Base-by-base conservation (phyloP, 2,113 vertebrate genomes). In the Struthidea cinerea region DNA sequence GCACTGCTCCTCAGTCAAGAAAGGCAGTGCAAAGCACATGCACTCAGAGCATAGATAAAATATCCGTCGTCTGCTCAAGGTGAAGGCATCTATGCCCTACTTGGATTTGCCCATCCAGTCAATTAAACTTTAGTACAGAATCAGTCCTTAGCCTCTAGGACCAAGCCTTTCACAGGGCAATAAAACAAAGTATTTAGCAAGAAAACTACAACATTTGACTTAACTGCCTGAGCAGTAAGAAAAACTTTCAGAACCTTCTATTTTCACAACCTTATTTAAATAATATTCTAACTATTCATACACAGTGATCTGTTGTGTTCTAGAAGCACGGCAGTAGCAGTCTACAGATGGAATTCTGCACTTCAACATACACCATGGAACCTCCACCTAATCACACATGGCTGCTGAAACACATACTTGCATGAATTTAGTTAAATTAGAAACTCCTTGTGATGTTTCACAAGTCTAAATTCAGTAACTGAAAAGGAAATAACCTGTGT, bases 1-100 rank as follows among this genome's bases (percentile, higher is more conserved):
- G 23, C 80, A 81, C 47, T 6, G 52, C 56, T 93, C 35, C 61
- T 63, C 77, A 18, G 76, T 42, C 71, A 46, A 56, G 32, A 47
- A 65, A 61, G 14, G 59, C 88, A 67, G 26, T 3, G 41, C 24
- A 64, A 52, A 80, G 61, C 78, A 61, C 28, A 5, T 0, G 1
- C 30, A 9, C 50, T 49, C 5, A 0, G 5, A 49, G 17, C 1
- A 8, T 3, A 26, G 24, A 26, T 7, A 68, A 6, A 68, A 49
- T 15, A 26, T 11, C 37, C 32, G 26, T 65, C 44, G 47, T 11
- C 46, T 50, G 30, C 28, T 39, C 28, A 33, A 63, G n/a, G 28
- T 21, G 32, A 50, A 64, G 70, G 63, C 50, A 56, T 28, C 41
- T 53, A 15, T 1, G 9, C 22, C 61, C 26, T 19, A 52, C 52